Base-by-base conservation (phyloP, 1,140 invertebrate species). In the Homarus americanus region DNA sequence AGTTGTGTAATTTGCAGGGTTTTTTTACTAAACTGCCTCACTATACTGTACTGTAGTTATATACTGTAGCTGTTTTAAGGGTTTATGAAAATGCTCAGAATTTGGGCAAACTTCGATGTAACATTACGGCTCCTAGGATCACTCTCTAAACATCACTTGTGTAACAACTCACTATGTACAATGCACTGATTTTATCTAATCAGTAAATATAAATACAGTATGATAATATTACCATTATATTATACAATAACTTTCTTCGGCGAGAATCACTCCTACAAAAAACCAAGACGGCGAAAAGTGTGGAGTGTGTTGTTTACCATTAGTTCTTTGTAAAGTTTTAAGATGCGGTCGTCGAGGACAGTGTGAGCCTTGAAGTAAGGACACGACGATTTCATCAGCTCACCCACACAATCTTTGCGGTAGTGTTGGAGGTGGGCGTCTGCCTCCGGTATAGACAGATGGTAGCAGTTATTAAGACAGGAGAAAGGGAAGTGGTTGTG, bases 401-500 rank as follows among this genome's bases (percentile, higher is more conserved):
- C 97, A 87, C 96, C 97, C 15, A 98, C 97, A 94, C 98, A 99
- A 93, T 98, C 97, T 17, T 97, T 97, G 44, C 98, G 96, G 94
- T 99, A 99, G 94, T 99, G 98, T 94, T 99, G 97, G 93, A 99
- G 94, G 92, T 99, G 97, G 10, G 98, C 98, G 92, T 97, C 96
- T 73, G 95, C 95, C 1, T 96, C 97, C 91, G 97, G 96, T 87
- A 99, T 96, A 10, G 97, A 95, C 94, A 97, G 98, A 32, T 97
- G 97, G n/a, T 97, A 97, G 94, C 98, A 99, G 1, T 96, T 96
- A 2, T 97, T 96, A 0, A 98, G 94, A 93, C 98, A 99, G 66
- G 97, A 97, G 73, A 99, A 94, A 20, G 98, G 98, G 93, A 98
- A 98, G 94, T 98, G 98, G 94, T 98, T 99, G 95, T 98, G 98